Evolutionary conservation across 2,888 invertebrate genomes (phyloP), one percentile per base, ranked within the genome.

Genomic region (Lutraria lutraria): DNA sequence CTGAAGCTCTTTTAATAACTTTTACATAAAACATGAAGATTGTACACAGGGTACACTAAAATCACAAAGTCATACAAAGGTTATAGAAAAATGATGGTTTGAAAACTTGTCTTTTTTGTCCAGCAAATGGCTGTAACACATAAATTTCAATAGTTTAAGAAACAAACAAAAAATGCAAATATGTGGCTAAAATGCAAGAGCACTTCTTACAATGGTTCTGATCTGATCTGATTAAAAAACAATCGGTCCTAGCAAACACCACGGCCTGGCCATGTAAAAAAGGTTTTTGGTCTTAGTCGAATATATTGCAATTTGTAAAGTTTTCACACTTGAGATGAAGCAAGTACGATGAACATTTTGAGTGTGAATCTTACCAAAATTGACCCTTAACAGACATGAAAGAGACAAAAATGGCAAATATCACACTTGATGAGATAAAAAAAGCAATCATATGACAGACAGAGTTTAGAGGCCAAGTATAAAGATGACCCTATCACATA

Each of bases 61-160:
- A 43, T 76, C 43, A 76, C 43, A 76, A 19, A n/a, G 10, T 34
- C 43, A 72, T n/a, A 72, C 72, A 63, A 10, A 31, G 72, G 31
- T 31, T 29, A 72, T 72, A 72, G 72, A 72, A 72, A 72, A 63
- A 72, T 25, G 52, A 79, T 54, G 85, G 85, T 25, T 21, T 76
- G 63, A 60, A 76, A 16, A 76, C 76, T 4, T 79, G 52, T 0
- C 68, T 54, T 31, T 85, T 85, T 53, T 25, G 16, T 53, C 85
- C 25, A 76, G 54, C 25, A 56, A 79, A 29, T 8, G n/a, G 19
- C n/a, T 16, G n/a, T 10, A 63, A 79, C 79, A 76, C 53, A 63
- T 82, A 53, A 25, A 81, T 54, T 72, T 31, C n/a, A 72, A 72
- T 31, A 31, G 16, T 16, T 72, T 12, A 72, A 72, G 72, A 13